A percentile compares a stretch with the other conserved stretches of the same genome.
phyloP scores from a whole-genome alignment of 2,888 invertebrate genomes.

The Standfussiana lucernea region DNA sequence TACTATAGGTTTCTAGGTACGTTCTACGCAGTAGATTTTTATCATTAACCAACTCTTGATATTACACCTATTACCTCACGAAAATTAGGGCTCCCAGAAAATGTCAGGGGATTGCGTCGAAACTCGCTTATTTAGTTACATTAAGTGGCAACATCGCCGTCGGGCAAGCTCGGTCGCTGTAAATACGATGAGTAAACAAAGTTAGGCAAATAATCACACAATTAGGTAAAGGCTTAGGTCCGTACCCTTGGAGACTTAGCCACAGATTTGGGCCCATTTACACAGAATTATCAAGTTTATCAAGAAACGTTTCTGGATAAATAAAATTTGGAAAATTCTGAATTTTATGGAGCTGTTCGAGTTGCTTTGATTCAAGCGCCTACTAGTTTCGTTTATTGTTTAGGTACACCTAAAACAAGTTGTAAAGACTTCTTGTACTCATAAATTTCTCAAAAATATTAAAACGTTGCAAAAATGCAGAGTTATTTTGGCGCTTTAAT shows the following conservation, averaged over 20 bases:
- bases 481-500: not conserved
- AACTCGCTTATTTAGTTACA: conserved; percentile 59
- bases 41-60: not conserved
- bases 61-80: conserved; percentile 25
- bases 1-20: not conserved
- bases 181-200: conserved; percentile 81
- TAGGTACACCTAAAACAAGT: not conserved
- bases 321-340: not conserved
- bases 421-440: not conserved
- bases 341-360: not conserved
- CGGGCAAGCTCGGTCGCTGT: conserved; percentile 72
- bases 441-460: not conserved
- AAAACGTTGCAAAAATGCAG: not conserved
- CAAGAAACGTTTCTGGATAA: not conserved
- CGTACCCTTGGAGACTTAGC: conserved; percentile 73
- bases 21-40: not conserved
- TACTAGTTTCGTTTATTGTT: not conserved
- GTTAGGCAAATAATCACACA: conserved; percentile 80
- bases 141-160: conserved; percentile 62
- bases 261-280: conserved; percentile 25
- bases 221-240: conserved; percentile 79
- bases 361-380: not conserved
- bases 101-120: conserved; percentile 34
- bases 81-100: conserved; percentile 45
- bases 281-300: conserved; percentile 5